Conservation (phyloP, 2,113 vertebrate species). For the Arothron firmamentum region DNA sequence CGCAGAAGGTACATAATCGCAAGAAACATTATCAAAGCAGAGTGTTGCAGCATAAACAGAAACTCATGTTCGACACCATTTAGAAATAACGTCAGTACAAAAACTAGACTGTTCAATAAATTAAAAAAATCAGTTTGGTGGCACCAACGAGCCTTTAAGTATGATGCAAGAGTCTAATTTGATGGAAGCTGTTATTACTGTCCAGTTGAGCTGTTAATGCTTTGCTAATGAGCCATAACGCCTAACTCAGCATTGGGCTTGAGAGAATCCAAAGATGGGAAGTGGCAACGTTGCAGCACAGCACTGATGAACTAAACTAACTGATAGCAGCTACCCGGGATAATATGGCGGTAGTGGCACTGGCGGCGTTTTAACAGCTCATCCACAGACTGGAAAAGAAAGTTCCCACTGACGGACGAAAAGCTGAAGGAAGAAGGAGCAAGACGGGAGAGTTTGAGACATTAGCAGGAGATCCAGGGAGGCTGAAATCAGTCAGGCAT, state of each 20-base stretch:
- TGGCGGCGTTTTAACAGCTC: not conserved
- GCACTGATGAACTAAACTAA: too few relatives aligned
- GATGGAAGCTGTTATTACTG: constrained; percentile 64
- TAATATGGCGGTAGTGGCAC: not conserved
- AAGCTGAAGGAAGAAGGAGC: constrained; percentile 1
- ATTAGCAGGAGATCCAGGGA: constrained; percentile 46
- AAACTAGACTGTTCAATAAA: constrained; percentile 7
- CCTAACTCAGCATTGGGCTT: constrained; percentile 51
- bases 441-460: not conserved
- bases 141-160: constrained; percentile 26
- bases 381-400: constrained; percentile 3
- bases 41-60: not conserved
- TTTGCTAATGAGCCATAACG: constrained; percentile 67
- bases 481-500: constrained; percentile 54
- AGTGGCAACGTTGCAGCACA: not conserved
- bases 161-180: constrained; percentile 56
- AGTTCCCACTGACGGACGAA: constrained; percentile 13
- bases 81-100: constrained; percentile 1
- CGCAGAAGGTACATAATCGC: constrained; percentile 2
- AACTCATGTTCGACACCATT: not conserved
- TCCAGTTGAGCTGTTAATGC: constrained; percentile 69
- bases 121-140: constrained; percentile 19
- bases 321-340: too few relatives aligned
- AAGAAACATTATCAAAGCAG: not conserved
- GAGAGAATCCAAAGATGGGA: not conserved